Evolutionary conservation across 2,113 vertebrate genomes (phyloP).

Genomic region (Ailurus styani): DNA sequence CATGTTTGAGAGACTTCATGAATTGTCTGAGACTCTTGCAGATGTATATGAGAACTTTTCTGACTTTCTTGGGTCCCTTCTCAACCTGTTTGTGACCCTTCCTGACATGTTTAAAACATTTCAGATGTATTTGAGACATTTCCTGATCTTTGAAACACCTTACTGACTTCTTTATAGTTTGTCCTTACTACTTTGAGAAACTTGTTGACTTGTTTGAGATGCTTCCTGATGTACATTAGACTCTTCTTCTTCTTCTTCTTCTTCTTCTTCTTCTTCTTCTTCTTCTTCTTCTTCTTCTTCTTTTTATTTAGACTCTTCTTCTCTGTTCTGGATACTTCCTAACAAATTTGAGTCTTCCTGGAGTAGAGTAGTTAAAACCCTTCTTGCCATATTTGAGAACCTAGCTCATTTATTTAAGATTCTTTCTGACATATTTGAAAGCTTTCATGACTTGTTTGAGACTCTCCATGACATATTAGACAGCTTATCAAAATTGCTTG

Average conservation of each 20-base stretch:
- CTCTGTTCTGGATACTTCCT: neutral
- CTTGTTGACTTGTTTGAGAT: neutral
- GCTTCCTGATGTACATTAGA: neutral
- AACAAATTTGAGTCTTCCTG: neutral
- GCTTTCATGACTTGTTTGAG: neutral
- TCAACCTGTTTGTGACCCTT: neutral
- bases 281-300: too few species aligned
- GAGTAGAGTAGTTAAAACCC: neutral
- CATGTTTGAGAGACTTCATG: neutral
- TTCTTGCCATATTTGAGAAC: neutral
- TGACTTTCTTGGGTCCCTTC: neutral
- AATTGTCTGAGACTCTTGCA: neutral
- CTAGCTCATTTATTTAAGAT: neutral
- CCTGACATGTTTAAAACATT: neutral
- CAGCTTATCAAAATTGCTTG: neutral
- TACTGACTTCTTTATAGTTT: neutral
- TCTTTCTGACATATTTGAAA: neutral
- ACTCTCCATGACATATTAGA: neutral
- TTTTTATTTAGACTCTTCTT: neutral
- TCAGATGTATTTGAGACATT: neutral
- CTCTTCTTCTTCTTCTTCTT: neutral
- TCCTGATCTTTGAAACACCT: neutral
- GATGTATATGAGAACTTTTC: neutral
- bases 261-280: too few species aligned
- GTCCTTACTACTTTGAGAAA: neutral